phyloP scores from a whole-genome alignment of 2,113 vertebrate genomes.

The Naja naja region DNA sequence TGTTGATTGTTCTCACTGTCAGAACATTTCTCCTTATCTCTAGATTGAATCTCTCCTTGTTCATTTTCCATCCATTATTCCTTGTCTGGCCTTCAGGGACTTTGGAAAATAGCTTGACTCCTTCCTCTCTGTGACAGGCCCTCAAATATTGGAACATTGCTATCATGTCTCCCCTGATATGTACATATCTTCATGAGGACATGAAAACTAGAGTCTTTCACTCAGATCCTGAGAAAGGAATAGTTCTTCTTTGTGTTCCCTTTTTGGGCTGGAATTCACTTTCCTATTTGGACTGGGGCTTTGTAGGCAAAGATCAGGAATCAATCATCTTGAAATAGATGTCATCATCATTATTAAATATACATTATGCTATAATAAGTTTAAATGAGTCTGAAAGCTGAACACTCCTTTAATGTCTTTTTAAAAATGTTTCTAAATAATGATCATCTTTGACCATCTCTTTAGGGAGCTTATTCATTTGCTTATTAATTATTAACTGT shows the following conservation, averaged over 20 bases:
- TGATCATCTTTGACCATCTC: conserved; percentile 23
- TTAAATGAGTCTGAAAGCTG: background rate
- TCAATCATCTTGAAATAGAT: conserved; percentile 46
- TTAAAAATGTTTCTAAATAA: background rate
- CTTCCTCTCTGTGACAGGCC: too few species aligned
- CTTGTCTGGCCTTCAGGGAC: too few species aligned
- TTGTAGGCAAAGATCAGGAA: conserved; percentile 11
- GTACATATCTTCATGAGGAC: background rate
- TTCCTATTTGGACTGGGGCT: background rate
- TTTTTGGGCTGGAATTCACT: background rate
- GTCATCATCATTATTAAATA: conserved; percentile 32
- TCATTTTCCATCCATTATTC: too few species aligned
- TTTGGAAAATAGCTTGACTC: too few species aligned
- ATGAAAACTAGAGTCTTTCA: background rate
- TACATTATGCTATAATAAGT: background rate
- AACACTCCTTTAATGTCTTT: conserved; percentile 5
- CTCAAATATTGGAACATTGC: too few species aligned
- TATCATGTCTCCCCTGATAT: background rate
- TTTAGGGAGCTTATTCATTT: conserved; percentile 10
- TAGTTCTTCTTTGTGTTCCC: background rate
- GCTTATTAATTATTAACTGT: conserved; percentile 12
- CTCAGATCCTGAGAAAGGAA: background rate
- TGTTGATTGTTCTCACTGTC: too few species aligned
- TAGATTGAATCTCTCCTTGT: too few species aligned
- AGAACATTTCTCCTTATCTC: too few species aligned